Evolutionary conservation across 2,797 vertebrate species (phyloP), one percentile per base, ranked within the genome.

Genomic region (Pitangus sulphuratus): DNA sequence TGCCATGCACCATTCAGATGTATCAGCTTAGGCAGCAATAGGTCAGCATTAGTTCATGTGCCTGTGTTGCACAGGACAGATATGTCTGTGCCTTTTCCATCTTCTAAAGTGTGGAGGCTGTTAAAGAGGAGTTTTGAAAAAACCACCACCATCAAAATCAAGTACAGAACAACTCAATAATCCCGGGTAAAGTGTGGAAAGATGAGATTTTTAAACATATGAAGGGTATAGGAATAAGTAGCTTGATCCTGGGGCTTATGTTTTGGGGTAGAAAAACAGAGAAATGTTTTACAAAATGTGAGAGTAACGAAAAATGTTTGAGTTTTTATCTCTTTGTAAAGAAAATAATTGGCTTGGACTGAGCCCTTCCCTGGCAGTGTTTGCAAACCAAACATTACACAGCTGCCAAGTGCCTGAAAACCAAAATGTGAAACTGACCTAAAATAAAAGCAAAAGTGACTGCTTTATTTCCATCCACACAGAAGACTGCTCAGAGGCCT

Each of bases 381-480:
- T 94, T 96, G 92, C 92, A 96, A 93, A 94, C 54, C 87, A 97
- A 96, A 95, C 69, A 84, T 93, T 78, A 65, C 69, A 75, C 47
- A 81, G 79, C 89, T 96, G 94, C 87, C 84, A 92, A 94, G 31
- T 51, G 54, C 72, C 69, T 92, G 82, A 96, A 87, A 91, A 78
- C 50, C 76, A 92, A 92, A 95, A 91, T 51, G 79, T 91, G 92
- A 91, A 95, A 78, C 60, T 68, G 76, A 92, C 71, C 64, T 89
- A 87, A 94, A 96, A 87, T 48, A 93, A 96, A 96, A 94, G 92
- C 84, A 85, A 91, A 96, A 96, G 84, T 44, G 64, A 88, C 40
- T 86, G 57, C 45, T 87, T 71, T 89, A 91, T 78, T 87, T 75
- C 69, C 45, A 81, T 68, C 72, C 60, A 65, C 79, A 89, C 16